Evolutionary conservation across 2,888 invertebrate species (phyloP).

Genomic region (Dryadula phaetusa): DNA sequence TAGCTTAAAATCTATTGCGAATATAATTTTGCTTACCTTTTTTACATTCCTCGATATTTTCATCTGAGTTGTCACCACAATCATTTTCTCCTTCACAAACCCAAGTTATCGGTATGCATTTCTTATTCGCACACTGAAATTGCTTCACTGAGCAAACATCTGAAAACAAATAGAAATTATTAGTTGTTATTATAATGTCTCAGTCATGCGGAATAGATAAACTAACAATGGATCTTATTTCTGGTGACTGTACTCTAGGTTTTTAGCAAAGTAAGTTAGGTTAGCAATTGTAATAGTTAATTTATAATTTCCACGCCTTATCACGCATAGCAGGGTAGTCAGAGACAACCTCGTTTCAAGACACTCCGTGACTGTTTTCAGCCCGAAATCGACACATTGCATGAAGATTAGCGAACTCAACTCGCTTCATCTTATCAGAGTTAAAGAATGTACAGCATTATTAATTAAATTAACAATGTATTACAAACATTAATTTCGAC

Average conservation of each 20-base stretch:
- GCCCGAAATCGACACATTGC: too few species aligned
- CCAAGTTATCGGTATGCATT: constrained; percentile 91
- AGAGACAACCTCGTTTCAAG: too few species aligned
- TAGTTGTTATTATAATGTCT: constrained; percentile 1
- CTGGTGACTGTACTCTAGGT: background rate
- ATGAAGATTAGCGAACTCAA: too few species aligned
- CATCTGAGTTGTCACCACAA: constrained; percentile 93
- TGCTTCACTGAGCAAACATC: constrained; percentile 87
- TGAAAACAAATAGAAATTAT: constrained; percentile 56
- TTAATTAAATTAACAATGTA: too few species aligned
- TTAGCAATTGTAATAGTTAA: too few species aligned
- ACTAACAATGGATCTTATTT: background rate
- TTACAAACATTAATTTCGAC: too few species aligned
- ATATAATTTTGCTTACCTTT: constrained; percentile 77
- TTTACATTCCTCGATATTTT: constrained; percentile 88
- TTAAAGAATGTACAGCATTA: too few species aligned
- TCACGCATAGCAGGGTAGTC: too few species aligned
- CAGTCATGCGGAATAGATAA: constrained; percentile 6
- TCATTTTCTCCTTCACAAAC: constrained; percentile 92
- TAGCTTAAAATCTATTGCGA: background rate
- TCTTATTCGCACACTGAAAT: constrained; percentile 89
- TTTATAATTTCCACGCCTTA: too few species aligned
- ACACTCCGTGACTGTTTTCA: too few species aligned
- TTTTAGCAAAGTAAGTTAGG: too few species aligned
- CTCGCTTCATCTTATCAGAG: too few species aligned